Base-by-base conservation (phyloP, 2,797 vertebrate genomes). In the Notolabrus celidotus region DNA sequence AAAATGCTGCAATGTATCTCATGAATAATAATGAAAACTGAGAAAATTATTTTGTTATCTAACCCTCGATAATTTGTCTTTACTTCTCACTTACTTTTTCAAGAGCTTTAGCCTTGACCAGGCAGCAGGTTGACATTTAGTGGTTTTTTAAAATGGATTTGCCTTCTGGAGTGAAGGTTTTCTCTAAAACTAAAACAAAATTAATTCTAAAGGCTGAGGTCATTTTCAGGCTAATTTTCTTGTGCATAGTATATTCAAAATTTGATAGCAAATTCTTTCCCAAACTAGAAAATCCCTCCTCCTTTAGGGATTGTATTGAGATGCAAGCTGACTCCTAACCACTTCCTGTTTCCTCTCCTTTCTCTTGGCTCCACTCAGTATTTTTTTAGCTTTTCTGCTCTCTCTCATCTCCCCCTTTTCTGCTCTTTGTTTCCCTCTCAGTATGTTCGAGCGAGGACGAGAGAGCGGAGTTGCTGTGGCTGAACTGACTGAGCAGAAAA, bases 401-500 rank as follows among this genome's bases (percentile, higher is more conserved):
- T 67, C 51, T 67, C 59, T 64, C 61, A 54, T 71, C 55, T 74
- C 73, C 67, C 65, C 36, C 46, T 69, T 67, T 63, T 63, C 49
- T 78, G 56, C 20, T 61, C 56, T 68, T 74, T 71, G 29, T 71
- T 81, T 49, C 75, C 68, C 73, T 86, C 70, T 72, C 88, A 99
- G 97, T 79, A 82, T 88, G 52, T 95, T 94, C 77, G 91, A 92
- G 91, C 79, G 47, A 72, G 85, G 82, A 79, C 84, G 68, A 89
- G 94, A 95, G 88, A 95, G 92, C 59, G 69, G 75, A 94, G 92
- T 88, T 78, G 89, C 71, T 86, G 90, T 86, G 69, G 85, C 94
- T 90, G 96, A 97, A 96, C 93, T 95, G 94, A 95, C 96, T 95
- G 96, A 98, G 95, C 96, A 97, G 96, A 97, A 97, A 98, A 97